These are phyloP conservation scores for Thamnaconus septentrionalis DNA, from an alignment of 2,113 vertebrate genomes.

Conservation along the genomic window DNA sequence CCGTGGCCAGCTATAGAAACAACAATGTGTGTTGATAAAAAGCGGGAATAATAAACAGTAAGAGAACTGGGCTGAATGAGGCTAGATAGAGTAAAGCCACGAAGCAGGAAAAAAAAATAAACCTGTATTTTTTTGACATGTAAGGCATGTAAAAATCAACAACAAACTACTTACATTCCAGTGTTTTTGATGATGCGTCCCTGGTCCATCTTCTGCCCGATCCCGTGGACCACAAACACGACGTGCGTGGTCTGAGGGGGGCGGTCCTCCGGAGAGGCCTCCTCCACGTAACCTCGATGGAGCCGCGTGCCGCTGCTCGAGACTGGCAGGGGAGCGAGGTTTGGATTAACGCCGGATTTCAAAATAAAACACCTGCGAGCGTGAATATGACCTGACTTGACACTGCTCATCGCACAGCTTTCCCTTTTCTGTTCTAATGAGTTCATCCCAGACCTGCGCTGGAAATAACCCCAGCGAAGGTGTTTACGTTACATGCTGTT, in stretches of 20 bases:
- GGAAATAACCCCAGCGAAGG: background rate
- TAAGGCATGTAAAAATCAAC: too few species aligned
- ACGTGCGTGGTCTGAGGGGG: constrained; percentile 93
- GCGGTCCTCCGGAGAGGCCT: constrained; percentile 93
- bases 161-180: constrained; percentile 85
- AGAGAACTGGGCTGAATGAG: too few species aligned
- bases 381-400: too few species aligned
- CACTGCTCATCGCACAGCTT: too few species aligned
- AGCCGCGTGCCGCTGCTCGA: constrained; percentile 98
- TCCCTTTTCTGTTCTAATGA: too few species aligned
- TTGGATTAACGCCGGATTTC: background rate
- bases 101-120: background rate
- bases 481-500: constrained; percentile 13
- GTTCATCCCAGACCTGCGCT: too few species aligned
- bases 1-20: too few species aligned
- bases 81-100: too few species aligned
- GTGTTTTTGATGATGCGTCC: constrained; percentile 99
- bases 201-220: constrained; percentile 99
- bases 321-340: constrained; percentile 68
- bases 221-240: constrained; percentile 98
- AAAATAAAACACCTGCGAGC: too few species aligned
- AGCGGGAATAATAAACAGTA: too few species aligned
- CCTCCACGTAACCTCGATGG: constrained; percentile 94
- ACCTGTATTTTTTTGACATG: background rate
- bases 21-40: too few species aligned